Conservation (phyloP, 2,888 invertebrate genomes). For the Xestobium rufovillosum region DNA sequence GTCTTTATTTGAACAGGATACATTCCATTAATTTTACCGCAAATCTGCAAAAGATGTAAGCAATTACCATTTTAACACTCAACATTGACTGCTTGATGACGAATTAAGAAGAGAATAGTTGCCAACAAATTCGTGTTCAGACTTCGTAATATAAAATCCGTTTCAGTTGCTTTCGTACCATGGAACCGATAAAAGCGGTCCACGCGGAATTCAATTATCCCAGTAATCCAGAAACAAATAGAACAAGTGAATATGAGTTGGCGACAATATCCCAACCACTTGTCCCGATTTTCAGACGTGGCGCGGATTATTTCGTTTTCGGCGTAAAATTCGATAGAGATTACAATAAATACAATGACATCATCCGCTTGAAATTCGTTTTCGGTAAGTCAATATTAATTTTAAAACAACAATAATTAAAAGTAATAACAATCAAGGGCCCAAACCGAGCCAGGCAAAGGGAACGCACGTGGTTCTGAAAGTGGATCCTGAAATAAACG, state of each 20-base stretch:
- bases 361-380: constrained; percentile 55
- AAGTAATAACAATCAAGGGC: too few species aligned
- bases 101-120: too few species aligned
- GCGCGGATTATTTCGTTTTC: constrained; percentile 61
- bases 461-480: constrained; percentile 57
- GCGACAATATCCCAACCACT: constrained; percentile 51
- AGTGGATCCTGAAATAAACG: constrained; percentile 42
- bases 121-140: too few species aligned
- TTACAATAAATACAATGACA: constrained; percentile 54
- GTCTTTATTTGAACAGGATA: too few species aligned
- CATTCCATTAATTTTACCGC: too few species aligned
- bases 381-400: too few species aligned
- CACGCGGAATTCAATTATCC: constrained; percentile 56
- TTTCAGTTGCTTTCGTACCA: constrained; percentile 11
- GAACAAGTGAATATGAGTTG: constrained; percentile 59
- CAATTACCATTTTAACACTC: too few species aligned
- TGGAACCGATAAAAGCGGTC: constrained; percentile 52
- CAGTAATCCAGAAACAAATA: constrained; percentile 58
- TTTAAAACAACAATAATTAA: too few species aligned
- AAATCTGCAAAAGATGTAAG: too few species aligned
- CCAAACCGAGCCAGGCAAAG: constrained; percentile 57
- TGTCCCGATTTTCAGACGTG: constrained; percentile 58
- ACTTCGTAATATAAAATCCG: too few species aligned
- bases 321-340: constrained; percentile 58
- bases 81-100: too few species aligned